Conservation (phyloP, 2,797 vertebrate species). For the Clarias platycephalus region DNA sequence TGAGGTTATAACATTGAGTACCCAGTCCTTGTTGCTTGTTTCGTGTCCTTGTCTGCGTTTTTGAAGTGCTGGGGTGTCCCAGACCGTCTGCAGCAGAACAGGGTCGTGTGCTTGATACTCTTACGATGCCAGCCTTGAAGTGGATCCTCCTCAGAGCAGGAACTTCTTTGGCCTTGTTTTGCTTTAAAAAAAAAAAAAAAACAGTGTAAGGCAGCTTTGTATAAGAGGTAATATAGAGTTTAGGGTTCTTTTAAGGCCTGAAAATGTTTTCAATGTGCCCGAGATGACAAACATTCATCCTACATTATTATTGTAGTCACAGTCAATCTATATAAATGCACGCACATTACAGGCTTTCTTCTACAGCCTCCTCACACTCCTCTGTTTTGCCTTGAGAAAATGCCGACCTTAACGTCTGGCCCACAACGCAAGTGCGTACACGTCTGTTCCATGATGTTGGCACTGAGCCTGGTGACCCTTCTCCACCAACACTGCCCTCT, state of each 20-base stretch:
- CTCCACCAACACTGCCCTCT: conserved; percentile 51
- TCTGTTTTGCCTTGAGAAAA: conserved; percentile 77
- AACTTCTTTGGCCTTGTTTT: background rate
- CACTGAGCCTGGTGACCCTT: conserved; percentile 63
- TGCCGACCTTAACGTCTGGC: conserved; percentile 72
- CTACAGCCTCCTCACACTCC: conserved; percentile 66
- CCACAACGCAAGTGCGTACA: conserved; percentile 43
- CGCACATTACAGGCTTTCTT: conserved; percentile 68
- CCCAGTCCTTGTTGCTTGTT: conserved; percentile 42
- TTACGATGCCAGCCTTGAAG: conserved; percentile 28
- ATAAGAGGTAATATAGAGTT: background rate
- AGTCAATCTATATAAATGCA: conserved; percentile 46
- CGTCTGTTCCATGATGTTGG: conserved; percentile 62
- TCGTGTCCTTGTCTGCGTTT: conserved; percentile 33
- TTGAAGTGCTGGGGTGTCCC: conserved; percentile 45
- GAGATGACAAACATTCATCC: background rate
- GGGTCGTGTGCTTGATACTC: background rate
- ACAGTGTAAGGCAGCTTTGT: background rate
- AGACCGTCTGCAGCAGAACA: conserved; percentile 28
- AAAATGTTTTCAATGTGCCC: background rate
- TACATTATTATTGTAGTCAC: background rate
- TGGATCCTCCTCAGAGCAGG: background rate
- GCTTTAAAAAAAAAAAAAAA: background rate
- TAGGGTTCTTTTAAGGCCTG: background rate
- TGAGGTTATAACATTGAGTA: background rate